These are phyloP conservation scores for Papilio machaon DNA, from an alignment of 1,140 invertebrate species.

Conservation along the genomic window DNA sequence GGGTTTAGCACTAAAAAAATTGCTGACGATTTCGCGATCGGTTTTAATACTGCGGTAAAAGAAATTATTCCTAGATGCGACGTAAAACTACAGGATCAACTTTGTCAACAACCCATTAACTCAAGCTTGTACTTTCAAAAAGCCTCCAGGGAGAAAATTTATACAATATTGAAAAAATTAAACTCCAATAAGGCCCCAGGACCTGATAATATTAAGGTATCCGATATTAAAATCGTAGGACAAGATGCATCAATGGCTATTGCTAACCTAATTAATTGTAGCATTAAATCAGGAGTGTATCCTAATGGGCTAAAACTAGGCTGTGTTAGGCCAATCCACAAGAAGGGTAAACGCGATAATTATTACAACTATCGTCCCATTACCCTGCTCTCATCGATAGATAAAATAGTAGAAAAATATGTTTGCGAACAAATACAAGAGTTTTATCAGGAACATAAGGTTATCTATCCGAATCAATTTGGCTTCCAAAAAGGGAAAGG, in stretches of 20 bases:
- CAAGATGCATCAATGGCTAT: slow-evolving; percentile 28
- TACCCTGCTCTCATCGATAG: slow-evolving; percentile 48
- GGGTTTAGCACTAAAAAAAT: too few relatives aligned
- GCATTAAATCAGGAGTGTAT: slow-evolving; percentile 41
- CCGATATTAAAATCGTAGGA: slow-evolving; percentile 38
- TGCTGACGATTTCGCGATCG: too few relatives aligned
- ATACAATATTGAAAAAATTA: slow-evolving; percentile 46
- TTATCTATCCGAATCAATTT: slow-evolving; percentile 45
- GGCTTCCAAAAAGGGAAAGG: slow-evolving; percentile 46
- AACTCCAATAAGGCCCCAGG: slow-evolving; percentile 48
- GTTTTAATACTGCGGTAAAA: too few relatives aligned
- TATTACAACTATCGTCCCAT: slow-evolving; percentile 51
- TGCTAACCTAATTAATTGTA: slow-evolving; percentile 46
- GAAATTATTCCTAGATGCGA: slow-evolving; percentile 20
- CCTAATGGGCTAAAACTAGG: slow-evolving; percentile 46
- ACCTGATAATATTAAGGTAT: slow-evolving; percentile 42
- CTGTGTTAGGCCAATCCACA: slow-evolving; percentile 49
- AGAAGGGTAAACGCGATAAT: slow-evolving; percentile 48
- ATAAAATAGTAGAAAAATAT: slow-evolving; percentile 55
- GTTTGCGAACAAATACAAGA: slow-evolving; percentile 49
- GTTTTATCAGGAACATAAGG: slow-evolving; percentile 46
- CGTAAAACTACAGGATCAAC: slow-evolving; percentile 40
- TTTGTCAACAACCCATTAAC: slow-evolving; percentile 30
- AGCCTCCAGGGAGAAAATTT: slow-evolving; percentile 40
- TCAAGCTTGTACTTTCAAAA: slow-evolving; percentile 48